Evolutionary conservation across 2,888 invertebrate species (phyloP).

Genomic region (Apodemia zela): DNA sequence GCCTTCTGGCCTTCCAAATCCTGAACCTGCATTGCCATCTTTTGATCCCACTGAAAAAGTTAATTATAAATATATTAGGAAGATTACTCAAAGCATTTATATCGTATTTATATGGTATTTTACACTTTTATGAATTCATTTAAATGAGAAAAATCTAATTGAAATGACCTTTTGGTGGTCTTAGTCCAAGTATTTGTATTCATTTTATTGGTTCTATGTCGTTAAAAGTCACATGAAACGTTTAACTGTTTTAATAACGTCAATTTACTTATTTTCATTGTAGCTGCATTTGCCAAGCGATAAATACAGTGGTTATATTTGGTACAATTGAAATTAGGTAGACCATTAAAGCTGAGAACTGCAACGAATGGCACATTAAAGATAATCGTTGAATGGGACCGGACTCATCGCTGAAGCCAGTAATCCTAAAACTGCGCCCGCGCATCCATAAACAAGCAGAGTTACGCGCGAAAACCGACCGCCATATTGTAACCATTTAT

Average conservation of each 20-base stretch:
- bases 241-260: neutral
- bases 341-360: slow-evolving; percentile 61
- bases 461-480: slow-evolving; percentile 69
- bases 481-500: slow-evolving; percentile 73
- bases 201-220: neutral
- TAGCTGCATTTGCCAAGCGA: slow-evolving; percentile 62
- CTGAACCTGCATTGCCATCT: slow-evolving; percentile 88
- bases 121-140: too few species aligned
- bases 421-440: slow-evolving; percentile 71
- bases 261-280: neutral
- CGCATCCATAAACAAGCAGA: slow-evolving; percentile 69
- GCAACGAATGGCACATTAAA: slow-evolving; percentile 61
- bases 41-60: slow-evolving; percentile 83
- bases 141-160: too few species aligned
- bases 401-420: slow-evolving; percentile 72
- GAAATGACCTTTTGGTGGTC: too few species aligned
- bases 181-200: neutral
- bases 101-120: too few species aligned
- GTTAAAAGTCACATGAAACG: slow-evolving; percentile 22
- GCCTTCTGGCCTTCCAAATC: slow-evolving; percentile 87
- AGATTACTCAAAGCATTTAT: neutral
- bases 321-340: slow-evolving; percentile 78
- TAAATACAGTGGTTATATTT: slow-evolving; percentile 75
- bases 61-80: neutral
- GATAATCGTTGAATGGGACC: slow-evolving; percentile 72